Evolutionary conservation across 2,888 invertebrate species (phyloP), one percentile per base, ranked within the genome.

Genomic region (Caenorhabditis doughertyi): DNA sequence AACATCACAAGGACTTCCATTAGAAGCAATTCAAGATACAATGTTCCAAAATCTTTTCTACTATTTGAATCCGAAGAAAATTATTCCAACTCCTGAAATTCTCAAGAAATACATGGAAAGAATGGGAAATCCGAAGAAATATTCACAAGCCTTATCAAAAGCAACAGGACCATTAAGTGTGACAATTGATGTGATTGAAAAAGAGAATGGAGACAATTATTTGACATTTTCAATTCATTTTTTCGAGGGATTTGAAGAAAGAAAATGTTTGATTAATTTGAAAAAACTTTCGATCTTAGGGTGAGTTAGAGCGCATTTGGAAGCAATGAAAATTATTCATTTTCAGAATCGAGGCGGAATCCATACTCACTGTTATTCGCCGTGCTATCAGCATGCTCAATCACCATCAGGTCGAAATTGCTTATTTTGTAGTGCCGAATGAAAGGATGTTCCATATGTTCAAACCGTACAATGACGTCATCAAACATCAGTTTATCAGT

Each of bases 401-500:
- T n/a, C n/a, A n/a, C n/a, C n/a, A n/a, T n/a, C n/a, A n/a, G n/a
- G n/a, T n/a, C n/a, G n/a, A n/a, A n/a, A n/a, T n/a, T n/a, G n/a
- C n/a, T n/a, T n/a, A n/a, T n/a, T n/a, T n/a, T n/a, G n/a, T n/a
- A n/a, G n/a, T n/a, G n/a, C n/a, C n/a, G n/a, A n/a, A n/a, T n/a
- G n/a, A n/a, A n/a, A n/a, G n/a, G n/a, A n/a, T n/a, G n/a, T n/a
- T n/a, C n/a, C n/a, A n/a, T n/a, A n/a, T n/a, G n/a, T n/a, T n/a
- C n/a, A n/a, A n/a, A n/a, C n/a, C n/a, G n/a, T n/a, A n/a, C n/a
- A 13, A 13, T 9, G 13, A 13, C 39, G 11, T 13, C 13, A 16
- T 39, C 16, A 13, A 13, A 9, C 9, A 39, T 13, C 9, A 13
- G 11, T 60, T 42, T 16, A 39, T 79, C 9, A 67, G 79, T 32